Conservation (phyloP, 1,140 invertebrate genomes). For the Schlechtendalia chinensis region DNA sequence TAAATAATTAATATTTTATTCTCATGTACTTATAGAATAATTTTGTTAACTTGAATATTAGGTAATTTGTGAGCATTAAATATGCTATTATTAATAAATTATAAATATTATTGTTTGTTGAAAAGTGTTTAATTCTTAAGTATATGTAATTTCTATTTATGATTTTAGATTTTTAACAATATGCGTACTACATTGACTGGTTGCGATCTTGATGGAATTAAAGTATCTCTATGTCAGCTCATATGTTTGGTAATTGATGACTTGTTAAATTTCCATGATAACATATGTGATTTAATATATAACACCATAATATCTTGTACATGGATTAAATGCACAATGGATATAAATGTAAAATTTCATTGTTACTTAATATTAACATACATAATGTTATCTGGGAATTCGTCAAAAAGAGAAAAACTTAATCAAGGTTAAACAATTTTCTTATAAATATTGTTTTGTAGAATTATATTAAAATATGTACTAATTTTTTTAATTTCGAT, state of each 20-base stretch:
- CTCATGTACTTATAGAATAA: no score
- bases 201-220: conserved; percentile 40
- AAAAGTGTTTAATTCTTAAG: no score
- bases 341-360: conserved; percentile 45
- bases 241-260: conserved; percentile 27
- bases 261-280: conserved; percentile 4
- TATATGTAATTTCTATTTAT: background rate
- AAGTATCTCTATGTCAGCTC: conserved; percentile 26
- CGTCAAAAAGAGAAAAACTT: conserved; percentile 37
- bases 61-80: no score
- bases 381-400: conserved; percentile 36
- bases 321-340: conserved; percentile 29
- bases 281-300: conserved; percentile 16
- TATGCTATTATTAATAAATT: no score
- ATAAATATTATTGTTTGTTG: no score
- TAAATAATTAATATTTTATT: background rate
- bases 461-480: background rate
- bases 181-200: background rate
- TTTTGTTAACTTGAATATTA: no score
- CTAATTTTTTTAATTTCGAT: background rate
- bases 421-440: conserved; percentile 22
- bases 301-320: conserved; percentile 37
- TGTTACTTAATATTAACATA: conserved; percentile 31
- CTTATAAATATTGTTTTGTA: background rate
- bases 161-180: conserved; percentile 30